Evolutionary conservation across 2,888 invertebrate genomes (phyloP), one percentile per base, ranked within the genome.

Genomic region (Rhaphigaster nebulosa): DNA sequence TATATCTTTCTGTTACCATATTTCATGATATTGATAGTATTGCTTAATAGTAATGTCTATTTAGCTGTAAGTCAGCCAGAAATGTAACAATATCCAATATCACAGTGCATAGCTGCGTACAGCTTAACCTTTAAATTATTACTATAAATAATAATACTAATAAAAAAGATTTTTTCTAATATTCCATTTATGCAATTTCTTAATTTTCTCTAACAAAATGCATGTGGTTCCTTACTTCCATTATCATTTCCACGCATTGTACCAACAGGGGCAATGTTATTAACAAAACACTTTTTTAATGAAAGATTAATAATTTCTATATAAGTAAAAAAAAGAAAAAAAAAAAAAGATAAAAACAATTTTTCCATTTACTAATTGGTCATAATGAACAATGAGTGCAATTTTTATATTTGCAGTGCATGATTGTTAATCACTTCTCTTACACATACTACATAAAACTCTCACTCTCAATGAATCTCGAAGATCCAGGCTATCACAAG

Each of bases 401-500:
- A 84, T 84, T 84, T 13, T 84, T 84, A 84, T 84, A 84, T 84
- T 41, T 84, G 41, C 84, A 84, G 45, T 84, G 84, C 38, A 84
- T 84, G 84, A 84, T 84, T 84, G 84, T 84, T 84, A 84, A 84
- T 84, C 84, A 84, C 84, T 84, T 84, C 45, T 50, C 18, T 84
- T 45, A 84, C 41, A n/a, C 84, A 84, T 15, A 45, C 84, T 84
- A 84, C 84, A 84, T 45, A 45, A 84, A 84, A 41, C 84, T 45
- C 84, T 84, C 84, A 84, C 84, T 84, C 84, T 50, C 34, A n/a
- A 84, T 50, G 45, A 76, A 76, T 76, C 70, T 23, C 70, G 38
- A 76, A 76, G 70, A 76, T 76, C 84, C 70, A 89, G 29, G 76
- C 70, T 89, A 89, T 89, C 89, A 89, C 89, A 89, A 89, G 45